Base-by-base conservation (phyloP, 2,888 invertebrate genomes). In the Epinotia nisella region DNA sequence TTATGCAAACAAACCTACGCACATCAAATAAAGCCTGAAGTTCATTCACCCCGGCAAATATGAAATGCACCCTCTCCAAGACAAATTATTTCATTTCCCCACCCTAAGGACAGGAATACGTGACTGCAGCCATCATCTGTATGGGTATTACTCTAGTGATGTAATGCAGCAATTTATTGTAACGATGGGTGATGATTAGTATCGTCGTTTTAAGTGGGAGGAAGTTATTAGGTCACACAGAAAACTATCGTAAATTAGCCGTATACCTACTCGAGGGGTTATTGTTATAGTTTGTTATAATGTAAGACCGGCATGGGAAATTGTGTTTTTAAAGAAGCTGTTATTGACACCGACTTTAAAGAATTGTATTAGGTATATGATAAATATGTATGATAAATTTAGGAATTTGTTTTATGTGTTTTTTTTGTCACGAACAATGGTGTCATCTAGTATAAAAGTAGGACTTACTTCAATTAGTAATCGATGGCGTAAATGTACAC, bases 81-180 rank as follows among this genome's bases (percentile, higher is more conserved):
- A 93, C 92, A 93, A 93, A 93, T 93, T 91, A 92, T 93, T 93
- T 93, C 93, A 93, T 93, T 93, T 93, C 92, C 93, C 88, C 85
- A 82, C 81, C 86, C 87, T 84, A 87, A 87, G 87, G 90, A 90
- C 84, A 24, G 24, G 55, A 55, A 85, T 87, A 92, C 91, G 92
- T 91, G 92, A 87, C 90, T 90, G 87, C 84, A 85, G 83, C 86
- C 85, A 88, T 90, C 89, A 89, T 84, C 81, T 86, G 83, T 85
- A 84, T 80, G 84, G 24, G 41, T 66, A 56, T 39, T 1, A 85
- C 82, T 84, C 81, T 81, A 80, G 76, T 70, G 84, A 86, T 85
- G 84, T 87, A 83, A 85, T 84, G 83, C 80, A 82, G 81, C 86
- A 82, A 89, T 90, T 89, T 89, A 83, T 85, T 83, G 81, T 83